phyloP scores from a whole-genome alignment of 2,113 vertebrate genomes.

The Maccullochella peelii region DNA sequence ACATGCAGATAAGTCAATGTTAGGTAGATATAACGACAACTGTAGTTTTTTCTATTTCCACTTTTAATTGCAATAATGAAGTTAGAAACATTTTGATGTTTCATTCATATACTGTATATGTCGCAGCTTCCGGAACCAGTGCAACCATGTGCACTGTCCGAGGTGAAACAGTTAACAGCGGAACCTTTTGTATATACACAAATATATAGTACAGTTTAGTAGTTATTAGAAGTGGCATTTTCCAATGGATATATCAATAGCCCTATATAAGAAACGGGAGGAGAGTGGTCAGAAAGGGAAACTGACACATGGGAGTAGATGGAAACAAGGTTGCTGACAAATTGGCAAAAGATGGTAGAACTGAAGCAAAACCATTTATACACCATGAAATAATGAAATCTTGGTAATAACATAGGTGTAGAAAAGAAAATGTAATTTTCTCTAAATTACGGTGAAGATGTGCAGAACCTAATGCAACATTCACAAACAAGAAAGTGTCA shows the following conservation, averaged over 20 bases:
- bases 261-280: background rate
- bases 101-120: background rate
- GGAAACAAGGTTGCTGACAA: background rate
- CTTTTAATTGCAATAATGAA: background rate
- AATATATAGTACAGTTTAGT: no score
- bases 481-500: background rate
- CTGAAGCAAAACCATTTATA: background rate
- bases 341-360: background rate
- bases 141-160: constrained; percentile 28
- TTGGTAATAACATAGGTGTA: background rate
- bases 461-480: background rate
- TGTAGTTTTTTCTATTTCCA: fast-evolving
- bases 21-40: no score
- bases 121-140: constrained; percentile 42
- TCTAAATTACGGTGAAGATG: background rate
- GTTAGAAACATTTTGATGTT: background rate
- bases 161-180: constrained; percentile 33
- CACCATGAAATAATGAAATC: background rate
- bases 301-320: background rate
- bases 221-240: background rate
- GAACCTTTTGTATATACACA: constrained; percentile 45
- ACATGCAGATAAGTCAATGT: background rate
- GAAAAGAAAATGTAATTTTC: background rate
- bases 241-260: no score
- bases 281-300: background rate